Evolutionary conservation across 2,888 invertebrate species (phyloP), one percentile per base, ranked within the genome.

Genomic region (Sepiola atlantica): DNA sequence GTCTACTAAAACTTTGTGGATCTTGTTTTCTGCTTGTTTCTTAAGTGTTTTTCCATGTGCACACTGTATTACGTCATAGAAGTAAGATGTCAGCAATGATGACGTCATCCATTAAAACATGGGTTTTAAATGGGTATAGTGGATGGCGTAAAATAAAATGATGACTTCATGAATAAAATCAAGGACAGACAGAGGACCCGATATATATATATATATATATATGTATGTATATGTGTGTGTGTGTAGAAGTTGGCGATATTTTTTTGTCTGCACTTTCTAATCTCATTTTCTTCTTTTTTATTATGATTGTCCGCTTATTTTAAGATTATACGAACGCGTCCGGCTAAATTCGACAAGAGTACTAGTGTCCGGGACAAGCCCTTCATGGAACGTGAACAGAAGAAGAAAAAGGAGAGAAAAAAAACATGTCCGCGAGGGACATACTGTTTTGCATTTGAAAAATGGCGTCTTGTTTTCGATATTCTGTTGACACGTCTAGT

Each of bases 131-230:
- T n/a, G n/a, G n/a, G n/a, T n/a, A n/a, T n/a, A n/a, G n/a, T n/a
- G n/a, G n/a, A n/a, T n/a, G n/a, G n/a, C n/a, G n/a, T n/a, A n/a
- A n/a, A n/a, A n/a, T n/a, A n/a, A n/a, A n/a, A n/a, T n/a, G n/a
- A n/a, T n/a, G n/a, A n/a, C n/a, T n/a, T n/a, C n/a, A n/a, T n/a
- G n/a, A n/a, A n/a, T n/a, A n/a, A n/a, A n/a, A n/a, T n/a, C n/a
- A n/a, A n/a, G n/a, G n/a, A n/a, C n/a, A n/a, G n/a, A n/a, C n/a
- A n/a, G n/a, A n/a, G n/a, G n/a, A n/a, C n/a, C n/a, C n/a, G 2
- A 77, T 77, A n/a, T 77, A 77, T 77, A n/a, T n/a, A 77, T 77
- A 77, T 77, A 77, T 77, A n/a, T 77, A 77, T 77, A 77, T 77
- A 77, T 77, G 10, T 77, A 77, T 77, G 10, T 77, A n/a, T 77